These are phyloP conservation scores for Ranitomeya imitator DNA, from an alignment of 2,113 vertebrate genomes.

Conservation along the genomic window DNA sequence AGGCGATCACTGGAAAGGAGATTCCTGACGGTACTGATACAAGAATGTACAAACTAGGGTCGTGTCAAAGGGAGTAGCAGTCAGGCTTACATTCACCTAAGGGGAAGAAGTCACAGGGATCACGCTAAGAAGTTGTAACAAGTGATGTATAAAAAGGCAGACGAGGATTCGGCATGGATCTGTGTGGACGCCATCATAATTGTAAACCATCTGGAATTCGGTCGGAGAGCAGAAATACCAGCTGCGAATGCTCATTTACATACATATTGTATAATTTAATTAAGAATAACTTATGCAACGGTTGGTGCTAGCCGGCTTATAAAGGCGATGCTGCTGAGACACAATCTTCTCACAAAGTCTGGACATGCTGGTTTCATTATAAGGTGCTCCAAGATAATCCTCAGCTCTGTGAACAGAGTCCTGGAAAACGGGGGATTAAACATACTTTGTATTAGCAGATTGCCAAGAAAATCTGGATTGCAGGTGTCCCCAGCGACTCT, in stretches of 20 bases:
- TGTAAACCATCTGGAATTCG: slow-evolving; percentile 70
- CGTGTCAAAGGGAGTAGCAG: neutral
- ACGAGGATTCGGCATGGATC: slow-evolving; percentile 49
- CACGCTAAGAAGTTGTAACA: slow-evolving; percentile 35
- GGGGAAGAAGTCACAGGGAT: slow-evolving; percentile 18
- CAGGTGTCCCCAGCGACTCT: neutral
- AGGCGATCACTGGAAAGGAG: slow-evolving; percentile 22
- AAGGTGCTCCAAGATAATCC: slow-evolving; percentile 92
- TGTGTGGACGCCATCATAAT: slow-evolving; percentile 66
- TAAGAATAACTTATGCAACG: slow-evolving; percentile 77
- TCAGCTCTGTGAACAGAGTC: slow-evolving; percentile 92
- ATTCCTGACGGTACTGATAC: slow-evolving; percentile 1
- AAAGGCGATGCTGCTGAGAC: slow-evolving; percentile 94
- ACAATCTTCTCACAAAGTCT: slow-evolving; percentile 91
- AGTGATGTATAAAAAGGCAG: slow-evolving; percentile 53
- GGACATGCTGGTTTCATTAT: slow-evolving; percentile 96
- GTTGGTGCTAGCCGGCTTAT: slow-evolving; percentile 95
- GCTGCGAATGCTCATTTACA: slow-evolving; percentile 71
- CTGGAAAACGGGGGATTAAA: slow-evolving; percentile 69
- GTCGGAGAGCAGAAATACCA: slow-evolving; percentile 72
- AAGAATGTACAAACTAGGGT: neutral
- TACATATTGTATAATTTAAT: slow-evolving; percentile 61
- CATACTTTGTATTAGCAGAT: neutral
- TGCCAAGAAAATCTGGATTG: neutral
- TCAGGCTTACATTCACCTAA: slow-evolving; percentile 25